Conservation (phyloP, 2,888 invertebrate species). For the Apomyelois bistriatella region DNA sequence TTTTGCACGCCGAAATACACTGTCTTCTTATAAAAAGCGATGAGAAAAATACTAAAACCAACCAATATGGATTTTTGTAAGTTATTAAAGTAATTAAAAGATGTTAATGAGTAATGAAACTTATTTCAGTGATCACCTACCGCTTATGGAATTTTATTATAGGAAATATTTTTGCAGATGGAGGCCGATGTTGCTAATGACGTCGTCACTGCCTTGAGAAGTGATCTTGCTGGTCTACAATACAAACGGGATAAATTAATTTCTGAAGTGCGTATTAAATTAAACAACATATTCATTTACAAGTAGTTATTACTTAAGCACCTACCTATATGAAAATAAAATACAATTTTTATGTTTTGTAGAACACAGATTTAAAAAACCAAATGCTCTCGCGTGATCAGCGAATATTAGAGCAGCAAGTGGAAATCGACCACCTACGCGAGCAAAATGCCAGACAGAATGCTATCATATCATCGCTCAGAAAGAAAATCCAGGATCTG, state of each 20-base stretch:
- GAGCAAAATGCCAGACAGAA: slow-evolving; percentile 92
- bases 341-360: slow-evolving; percentile 29
- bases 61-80: slow-evolving; percentile 48
- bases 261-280: slow-evolving; percentile 81
- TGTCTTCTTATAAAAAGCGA: slow-evolving; percentile 34
- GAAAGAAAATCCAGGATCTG: slow-evolving; percentile 87
- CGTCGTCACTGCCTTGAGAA: slow-evolving; percentile 86
- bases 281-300: not conserved
- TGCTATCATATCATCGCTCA: slow-evolving; percentile 88
- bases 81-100: slow-evolving; percentile 23
- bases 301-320: not conserved
- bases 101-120: not conserved
- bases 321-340: not conserved
- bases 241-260: slow-evolving; percentile 90
- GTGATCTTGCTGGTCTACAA: slow-evolving; percentile 90
- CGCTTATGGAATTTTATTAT: slow-evolving; percentile 12
- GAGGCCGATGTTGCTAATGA: slow-evolving; percentile 81
- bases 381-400: slow-evolving; percentile 86
- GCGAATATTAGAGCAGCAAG: slow-evolving; percentile 86
- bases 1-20: slow-evolving; percentile 54
- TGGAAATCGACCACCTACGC: slow-evolving; percentile 88
- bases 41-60: slow-evolving; percentile 19
- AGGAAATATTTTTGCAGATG: slow-evolving; percentile 61
- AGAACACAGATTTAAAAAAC: slow-evolving; percentile 86
- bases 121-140: not conserved